phyloP scores from a whole-genome alignment of 2,888 invertebrate species.

The Philereme transversata region DNA sequence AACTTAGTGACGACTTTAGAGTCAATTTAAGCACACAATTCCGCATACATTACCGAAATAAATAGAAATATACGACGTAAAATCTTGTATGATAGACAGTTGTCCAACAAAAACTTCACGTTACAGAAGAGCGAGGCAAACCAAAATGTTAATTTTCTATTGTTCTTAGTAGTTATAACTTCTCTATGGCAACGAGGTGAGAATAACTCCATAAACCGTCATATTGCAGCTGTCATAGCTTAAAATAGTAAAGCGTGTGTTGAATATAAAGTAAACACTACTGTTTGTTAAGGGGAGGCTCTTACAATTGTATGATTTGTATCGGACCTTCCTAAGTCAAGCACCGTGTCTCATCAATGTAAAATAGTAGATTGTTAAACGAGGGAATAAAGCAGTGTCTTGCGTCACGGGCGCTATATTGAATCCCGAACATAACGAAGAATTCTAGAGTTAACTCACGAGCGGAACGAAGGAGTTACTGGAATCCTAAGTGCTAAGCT shows the following conservation, averaged over 20 bases:
- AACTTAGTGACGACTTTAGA: constrained; percentile 7
- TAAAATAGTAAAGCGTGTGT: constrained; percentile 51
- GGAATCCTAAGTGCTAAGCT: too few species aligned
- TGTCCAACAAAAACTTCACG: constrained; percentile 30
- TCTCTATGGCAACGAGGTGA: constrained; percentile 31
- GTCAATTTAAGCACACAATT: constrained; percentile 7
- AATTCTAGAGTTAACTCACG: too few species aligned
- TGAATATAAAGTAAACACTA: constrained; percentile 50
- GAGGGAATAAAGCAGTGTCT: too few species aligned
- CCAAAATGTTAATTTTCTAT: constrained; percentile 40
- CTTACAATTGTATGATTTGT: too few species aligned
- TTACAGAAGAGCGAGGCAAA: constrained; percentile 13
- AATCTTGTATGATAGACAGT: constrained; percentile 5
- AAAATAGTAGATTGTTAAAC: too few species aligned
- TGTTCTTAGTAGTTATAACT: constrained; percentile 17
- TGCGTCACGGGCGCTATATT: too few species aligned
- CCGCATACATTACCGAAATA: constrained; percentile 5
- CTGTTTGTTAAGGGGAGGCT: constrained; percentile 15
- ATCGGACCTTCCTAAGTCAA: too few species aligned
- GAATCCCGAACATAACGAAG: too few species aligned
- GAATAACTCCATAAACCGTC: constrained; percentile 48
- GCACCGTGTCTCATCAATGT: too few species aligned
- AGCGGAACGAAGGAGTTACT: too few species aligned
- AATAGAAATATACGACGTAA: constrained; percentile 12
- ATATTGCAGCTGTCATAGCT: constrained; percentile 54